Conservation (phyloP, 2,888 invertebrate species). For the Andrena fulva region DNA sequence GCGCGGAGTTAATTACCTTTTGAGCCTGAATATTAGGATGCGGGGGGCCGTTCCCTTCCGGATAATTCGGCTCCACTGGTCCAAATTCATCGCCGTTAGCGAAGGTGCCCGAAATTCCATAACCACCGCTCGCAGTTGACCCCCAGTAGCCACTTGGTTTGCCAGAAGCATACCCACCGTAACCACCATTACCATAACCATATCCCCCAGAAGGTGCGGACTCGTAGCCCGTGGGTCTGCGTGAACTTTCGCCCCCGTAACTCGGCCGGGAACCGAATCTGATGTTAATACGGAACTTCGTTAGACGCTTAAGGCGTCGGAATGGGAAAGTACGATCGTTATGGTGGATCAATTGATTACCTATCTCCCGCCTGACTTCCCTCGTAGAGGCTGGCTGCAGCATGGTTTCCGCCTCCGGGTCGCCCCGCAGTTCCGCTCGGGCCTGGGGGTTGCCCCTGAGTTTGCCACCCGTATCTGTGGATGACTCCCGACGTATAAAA, state of each 20-base stretch:
- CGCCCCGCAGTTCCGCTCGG: constrained; percentile 51
- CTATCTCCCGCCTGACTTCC: constrained; percentile 68
- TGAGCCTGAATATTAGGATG: constrained; percentile 77
- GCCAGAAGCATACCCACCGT: constrained; percentile 65
- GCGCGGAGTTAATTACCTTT: constrained; percentile 69
- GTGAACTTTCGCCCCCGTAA: constrained; percentile 59
- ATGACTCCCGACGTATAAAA: background rate
- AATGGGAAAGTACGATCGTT: background rate
- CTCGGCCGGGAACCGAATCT: constrained; percentile 73
- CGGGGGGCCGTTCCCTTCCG: constrained; percentile 59
- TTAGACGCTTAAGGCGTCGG: background rate
- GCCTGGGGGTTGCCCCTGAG: constrained; percentile 64
- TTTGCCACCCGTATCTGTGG: constrained; percentile 72
- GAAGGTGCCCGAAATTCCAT: constrained; percentile 74
- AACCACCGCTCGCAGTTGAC: constrained; percentile 51
- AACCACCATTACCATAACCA: constrained; percentile 62
- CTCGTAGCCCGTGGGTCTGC: constrained; percentile 64
- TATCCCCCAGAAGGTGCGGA: constrained; percentile 52
- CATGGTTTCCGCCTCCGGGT: constrained; percentile 51
- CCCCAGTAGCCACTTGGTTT: constrained; percentile 64
- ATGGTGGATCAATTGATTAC: constrained; percentile 48
- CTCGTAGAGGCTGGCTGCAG: constrained; percentile 44
- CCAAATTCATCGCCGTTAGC: constrained; percentile 74
- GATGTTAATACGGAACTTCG: background rate
- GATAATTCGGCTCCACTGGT: constrained; percentile 56